phyloP scores from a whole-genome alignment of 1,140 invertebrate genomes.

The Brachionus asplanchnoidis region DNA sequence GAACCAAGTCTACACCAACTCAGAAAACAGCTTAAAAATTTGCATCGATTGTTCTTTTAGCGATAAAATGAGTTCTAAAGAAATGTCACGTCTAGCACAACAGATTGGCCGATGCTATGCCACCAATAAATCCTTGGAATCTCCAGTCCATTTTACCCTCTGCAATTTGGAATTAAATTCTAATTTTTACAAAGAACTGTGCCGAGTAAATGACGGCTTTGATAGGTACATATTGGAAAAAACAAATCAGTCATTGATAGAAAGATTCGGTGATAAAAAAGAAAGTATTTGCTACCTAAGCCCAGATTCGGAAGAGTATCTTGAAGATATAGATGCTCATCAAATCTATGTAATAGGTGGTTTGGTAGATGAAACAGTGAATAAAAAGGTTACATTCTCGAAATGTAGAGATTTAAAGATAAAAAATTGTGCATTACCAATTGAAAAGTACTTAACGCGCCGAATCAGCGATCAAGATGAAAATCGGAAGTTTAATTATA shows the following conservation, averaged over 20 bases:
- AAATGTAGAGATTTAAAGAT: conserved; percentile 43
- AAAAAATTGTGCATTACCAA: conserved; percentile 46
- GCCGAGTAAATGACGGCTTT: conserved; percentile 47
- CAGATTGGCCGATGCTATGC: conserved; percentile 48
- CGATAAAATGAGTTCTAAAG: conserved; percentile 43
- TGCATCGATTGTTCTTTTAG: conserved; percentile 18
- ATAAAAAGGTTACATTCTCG: conserved; percentile 45
- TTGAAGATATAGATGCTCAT: conserved; percentile 46
- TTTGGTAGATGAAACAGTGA: conserved; percentile 54
- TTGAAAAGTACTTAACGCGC: conserved; percentile 46
- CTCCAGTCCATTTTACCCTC: conserved; percentile 46
- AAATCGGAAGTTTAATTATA: conserved; percentile 40
- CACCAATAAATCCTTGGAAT: conserved; percentile 44
- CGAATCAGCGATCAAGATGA: conserved; percentile 11
- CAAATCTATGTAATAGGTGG: conserved; percentile 57
- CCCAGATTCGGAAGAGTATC: conserved; percentile 49
- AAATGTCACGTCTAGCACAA: conserved; percentile 47
- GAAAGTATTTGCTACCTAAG: conserved; percentile 49
- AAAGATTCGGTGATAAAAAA: neutral
- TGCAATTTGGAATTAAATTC: conserved; percentile 45
- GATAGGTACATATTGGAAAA: conserved; percentile 45
- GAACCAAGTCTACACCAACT: neutral
- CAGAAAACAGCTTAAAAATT: neutral
- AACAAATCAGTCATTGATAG: neutral
- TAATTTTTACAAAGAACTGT: conserved; percentile 45